Base-by-base conservation (phyloP, 2,113 vertebrate species). In the Oryzias woworae region DNA sequence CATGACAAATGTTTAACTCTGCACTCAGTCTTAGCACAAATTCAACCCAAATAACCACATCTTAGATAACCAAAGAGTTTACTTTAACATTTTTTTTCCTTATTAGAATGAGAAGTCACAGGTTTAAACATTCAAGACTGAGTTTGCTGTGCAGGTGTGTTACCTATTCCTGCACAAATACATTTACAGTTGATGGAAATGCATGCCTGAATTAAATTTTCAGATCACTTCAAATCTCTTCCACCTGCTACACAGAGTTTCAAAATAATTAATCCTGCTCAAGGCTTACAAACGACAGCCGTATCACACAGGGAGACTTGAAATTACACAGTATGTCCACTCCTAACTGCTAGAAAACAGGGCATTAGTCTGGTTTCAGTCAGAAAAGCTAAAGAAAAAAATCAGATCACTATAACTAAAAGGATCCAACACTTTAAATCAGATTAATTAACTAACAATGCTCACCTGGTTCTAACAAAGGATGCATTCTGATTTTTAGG, bases 131-230 rank as follows among this genome's bases (percentile, higher is more conserved):
- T 36, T 36, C 31, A 36, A 6, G 36, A 6, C 14, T 55, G n/a
- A 17, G 41, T 20, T 13, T 41, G 10, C n/a, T 42, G 41, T 23
- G 8, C 20, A 14, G 13, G 15, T 23, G 13, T 7, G 18, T 44
- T 57, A 14, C 22, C 42, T 8, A 4, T 7, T 23, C 16, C 43
- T 42, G n/a, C 5, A 43, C 54, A 57, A 23, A 44, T 13, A 6
- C 36, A 16, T 43, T 16, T 51, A 51, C 22, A 14, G 36, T 55
- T 47, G 17, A 41, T 36, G 18, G 53, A 63, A 15, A 65, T 18
- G 0, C 45, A 58, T 3, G 42, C 18, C 20, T 31, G 17, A 41
- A 65, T 67, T 58, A 15, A 60, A 61, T 71, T 26, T 58, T 23
- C 59, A 65, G 50, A 3, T 73, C 66, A 18, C 22, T 14, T 58